Conservation (phyloP, 2,888 invertebrate species). For the Polymixis lichenea region DNA sequence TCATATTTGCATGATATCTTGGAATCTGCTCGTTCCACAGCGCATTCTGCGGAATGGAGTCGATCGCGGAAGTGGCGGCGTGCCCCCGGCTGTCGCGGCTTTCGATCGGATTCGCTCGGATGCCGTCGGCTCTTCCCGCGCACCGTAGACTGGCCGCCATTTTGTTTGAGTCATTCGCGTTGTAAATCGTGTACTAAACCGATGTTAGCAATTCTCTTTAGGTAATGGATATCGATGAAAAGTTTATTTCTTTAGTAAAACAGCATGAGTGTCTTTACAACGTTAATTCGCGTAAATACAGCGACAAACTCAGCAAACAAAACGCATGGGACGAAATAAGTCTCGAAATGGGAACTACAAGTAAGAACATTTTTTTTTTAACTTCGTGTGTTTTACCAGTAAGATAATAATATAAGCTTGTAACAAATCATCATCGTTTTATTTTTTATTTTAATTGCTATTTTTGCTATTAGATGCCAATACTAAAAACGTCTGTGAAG, state of each 20-base stretch:
- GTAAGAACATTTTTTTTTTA: conserved; percentile 24
- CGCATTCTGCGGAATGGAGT: conserved; percentile 1
- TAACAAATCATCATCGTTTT: neutral
- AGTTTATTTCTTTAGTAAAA: conserved; percentile 42
- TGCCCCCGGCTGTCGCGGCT: conserved; percentile 18
- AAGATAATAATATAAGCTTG: neutral
- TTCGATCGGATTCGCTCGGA: conserved; percentile 29
- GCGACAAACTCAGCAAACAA: conserved; percentile 34
- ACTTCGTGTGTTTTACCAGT: too few relatives aligned
- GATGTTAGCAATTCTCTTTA: neutral
- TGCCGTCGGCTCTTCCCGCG: conserved; percentile 32
- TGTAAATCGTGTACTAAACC: neutral
- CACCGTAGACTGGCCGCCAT: conserved; percentile 6
- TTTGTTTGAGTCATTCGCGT: conserved; percentile 24
- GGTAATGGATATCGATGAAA: conserved; percentile 40
- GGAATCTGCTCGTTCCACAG: neutral
- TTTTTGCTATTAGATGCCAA: neutral
- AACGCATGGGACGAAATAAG: conserved; percentile 37
- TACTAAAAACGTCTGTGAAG: neutral
- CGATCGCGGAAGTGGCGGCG: neutral
- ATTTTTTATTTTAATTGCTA: conserved; percentile 2
- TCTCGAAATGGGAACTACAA: conserved; percentile 37
- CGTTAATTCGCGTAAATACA: conserved; percentile 37
- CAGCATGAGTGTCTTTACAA: conserved; percentile 37
- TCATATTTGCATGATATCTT: conserved; percentile 2